A percentile compares a stretch with the other conserved stretches of the same genome.
Conservation (phyloP, 1,140 invertebrate genomes). For the Tetramorium simillimum region DNA sequence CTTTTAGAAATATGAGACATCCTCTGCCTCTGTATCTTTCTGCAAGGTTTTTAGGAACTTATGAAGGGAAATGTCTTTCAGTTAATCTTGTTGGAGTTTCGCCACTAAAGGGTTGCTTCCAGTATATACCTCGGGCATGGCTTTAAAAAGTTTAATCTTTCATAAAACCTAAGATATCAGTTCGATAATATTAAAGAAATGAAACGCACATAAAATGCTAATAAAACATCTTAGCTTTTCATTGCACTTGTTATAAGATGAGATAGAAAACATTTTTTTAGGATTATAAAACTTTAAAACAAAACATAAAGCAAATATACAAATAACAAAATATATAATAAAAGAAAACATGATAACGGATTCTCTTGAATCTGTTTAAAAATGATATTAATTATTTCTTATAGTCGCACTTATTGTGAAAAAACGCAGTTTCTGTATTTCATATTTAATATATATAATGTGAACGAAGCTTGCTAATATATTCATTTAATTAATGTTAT, state of each 20-base stretch:
- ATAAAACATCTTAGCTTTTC: not conserved
- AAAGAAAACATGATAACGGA: not conserved
- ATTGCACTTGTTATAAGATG: not conserved
- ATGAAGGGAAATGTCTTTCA: slow-evolving; percentile 33
- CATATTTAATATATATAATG: too few relatives aligned
- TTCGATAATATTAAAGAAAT: slow-evolving; percentile 14
- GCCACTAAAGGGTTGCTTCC: not conserved
- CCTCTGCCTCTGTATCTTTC: not conserved
- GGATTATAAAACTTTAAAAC: not conserved
- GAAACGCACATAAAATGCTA: not conserved
- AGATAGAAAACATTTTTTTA: not conserved
- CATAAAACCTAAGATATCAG: slow-evolving; percentile 6
- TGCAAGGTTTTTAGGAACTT: slow-evolving; percentile 22
- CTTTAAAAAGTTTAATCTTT: slow-evolving; percentile 34
- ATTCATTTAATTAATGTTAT: not conserved
- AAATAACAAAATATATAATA: not conserved
- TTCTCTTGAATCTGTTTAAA: not conserved
- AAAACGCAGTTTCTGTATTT: too few relatives aligned
- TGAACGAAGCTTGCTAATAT: too few relatives aligned
- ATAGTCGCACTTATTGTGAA: too few relatives aligned
- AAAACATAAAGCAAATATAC: not conserved
- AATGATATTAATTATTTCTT: not conserved
- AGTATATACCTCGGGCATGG: not conserved
- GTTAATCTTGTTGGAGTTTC: slow-evolving; percentile 24
- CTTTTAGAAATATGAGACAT: slow-evolving; percentile 14